Evolutionary conservation across 2,113 vertebrate genomes (phyloP).

Genomic region (Chaenogobius annularis): DNA sequence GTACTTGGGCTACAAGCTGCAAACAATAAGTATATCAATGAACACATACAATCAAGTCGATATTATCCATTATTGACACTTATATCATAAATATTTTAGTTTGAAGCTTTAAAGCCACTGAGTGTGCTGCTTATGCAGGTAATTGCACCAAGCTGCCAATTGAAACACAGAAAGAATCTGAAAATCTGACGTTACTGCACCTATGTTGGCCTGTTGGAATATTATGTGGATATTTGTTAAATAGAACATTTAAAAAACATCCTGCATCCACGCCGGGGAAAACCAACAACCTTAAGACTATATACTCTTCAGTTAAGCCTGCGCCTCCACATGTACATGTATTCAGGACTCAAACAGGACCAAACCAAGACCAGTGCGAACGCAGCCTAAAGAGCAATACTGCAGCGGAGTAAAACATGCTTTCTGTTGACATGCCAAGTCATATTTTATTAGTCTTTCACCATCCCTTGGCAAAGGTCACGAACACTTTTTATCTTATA

Average conservation of each 20-base stretch:
- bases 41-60: neutral
- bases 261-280: too few relatives aligned
- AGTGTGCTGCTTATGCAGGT: neutral
- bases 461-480: neutral
- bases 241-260: too few relatives aligned
- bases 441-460: slow-evolving; percentile 18
- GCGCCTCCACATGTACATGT: neutral
- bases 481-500: slow-evolving; percentile 1
- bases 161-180: neutral
- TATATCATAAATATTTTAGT: slow-evolving; percentile 50
- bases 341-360: too few relatives aligned
- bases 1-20: slow-evolving; percentile 89
- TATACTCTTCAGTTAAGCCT: neutral
- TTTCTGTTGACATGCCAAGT: slow-evolving; percentile 8
- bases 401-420: slow-evolving; percentile 2
- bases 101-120: slow-evolving; percentile 29
- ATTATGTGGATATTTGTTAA: neutral
- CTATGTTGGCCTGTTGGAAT: neutral
- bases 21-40: slow-evolving; percentile 16
- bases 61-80: neutral
- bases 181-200: neutral
- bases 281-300: too few relatives aligned
- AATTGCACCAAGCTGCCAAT: slow-evolving; percentile 59
- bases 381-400: neutral
- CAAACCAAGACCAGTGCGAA: neutral